Conservation (phyloP, 2,888 invertebrate species). For the Xestia xanthographa region DNA sequence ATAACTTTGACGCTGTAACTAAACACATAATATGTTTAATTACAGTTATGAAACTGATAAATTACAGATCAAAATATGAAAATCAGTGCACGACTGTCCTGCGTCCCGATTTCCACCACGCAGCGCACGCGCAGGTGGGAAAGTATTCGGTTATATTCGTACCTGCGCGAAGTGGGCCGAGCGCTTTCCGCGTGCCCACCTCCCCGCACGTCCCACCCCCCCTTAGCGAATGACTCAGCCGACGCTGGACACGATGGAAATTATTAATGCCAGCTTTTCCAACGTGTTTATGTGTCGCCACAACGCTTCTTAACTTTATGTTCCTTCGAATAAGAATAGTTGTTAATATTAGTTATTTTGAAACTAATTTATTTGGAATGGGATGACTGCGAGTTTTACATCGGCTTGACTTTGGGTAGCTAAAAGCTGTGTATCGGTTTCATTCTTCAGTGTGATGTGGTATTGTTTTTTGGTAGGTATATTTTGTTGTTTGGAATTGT, state of each 20-base stretch:
- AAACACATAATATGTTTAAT: background rate
- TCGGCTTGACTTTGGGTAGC: background rate
- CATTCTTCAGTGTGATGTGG: background rate
- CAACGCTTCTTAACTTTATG: constrained; percentile 54
- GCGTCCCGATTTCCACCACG: constrained; percentile 76
- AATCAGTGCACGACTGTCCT: constrained; percentile 69
- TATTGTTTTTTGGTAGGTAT: background rate
- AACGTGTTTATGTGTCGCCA: constrained; percentile 61
- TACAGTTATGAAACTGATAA: constrained; percentile 15
- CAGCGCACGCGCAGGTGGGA: constrained; percentile 82
- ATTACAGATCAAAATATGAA: constrained; percentile 7
- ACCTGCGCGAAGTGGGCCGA: constrained; percentile 86
- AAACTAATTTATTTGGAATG: constrained; percentile 53
- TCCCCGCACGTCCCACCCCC: constrained; percentile 47
- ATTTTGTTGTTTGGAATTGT: background rate
- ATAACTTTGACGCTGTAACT: background rate
- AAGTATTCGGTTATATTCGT: constrained; percentile 88
- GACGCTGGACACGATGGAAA: constrained; percentile 70
- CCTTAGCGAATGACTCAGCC: constrained; percentile 76
- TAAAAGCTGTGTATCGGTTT: background rate
- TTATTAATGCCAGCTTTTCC: constrained; percentile 68
- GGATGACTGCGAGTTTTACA: constrained; percentile 23
- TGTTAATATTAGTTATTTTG: constrained; percentile 56
- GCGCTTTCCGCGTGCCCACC: constrained; percentile 80
- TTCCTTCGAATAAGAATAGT: constrained; percentile 52